Conservation (phyloP, 2,888 invertebrate genomes). For the Meliscaeva auricollis region DNA sequence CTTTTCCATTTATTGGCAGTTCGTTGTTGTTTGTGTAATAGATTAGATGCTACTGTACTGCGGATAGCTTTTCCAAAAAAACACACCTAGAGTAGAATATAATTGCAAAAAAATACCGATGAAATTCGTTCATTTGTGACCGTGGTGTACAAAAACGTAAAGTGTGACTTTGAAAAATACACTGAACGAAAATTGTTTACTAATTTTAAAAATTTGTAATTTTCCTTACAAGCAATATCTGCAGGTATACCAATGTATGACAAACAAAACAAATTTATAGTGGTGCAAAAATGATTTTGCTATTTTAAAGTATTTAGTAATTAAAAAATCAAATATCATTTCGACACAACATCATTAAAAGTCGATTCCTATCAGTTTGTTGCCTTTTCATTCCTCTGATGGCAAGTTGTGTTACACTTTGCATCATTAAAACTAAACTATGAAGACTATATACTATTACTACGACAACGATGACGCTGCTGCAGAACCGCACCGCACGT, state of each 20-base stretch:
- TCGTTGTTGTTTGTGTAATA: too few relatives aligned
- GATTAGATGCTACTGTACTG: too few relatives aligned
- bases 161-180: too few relatives aligned
- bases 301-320: slow-evolving; percentile 47
- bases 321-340: slow-evolving; percentile 64
- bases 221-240: not conserved
- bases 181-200: too few relatives aligned
- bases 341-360: slow-evolving; percentile 68
- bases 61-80: too few relatives aligned
- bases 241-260: not conserved
- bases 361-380: slow-evolving; percentile 55
- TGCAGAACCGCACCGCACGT: too few relatives aligned
- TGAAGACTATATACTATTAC: slow-evolving; percentile 34
- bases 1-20: too few relatives aligned
- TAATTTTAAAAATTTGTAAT: too few relatives aligned
- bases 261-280: slow-evolving; percentile 12
- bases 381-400: slow-evolving; percentile 25
- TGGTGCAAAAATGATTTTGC: not conserved
- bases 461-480: slow-evolving; percentile 14
- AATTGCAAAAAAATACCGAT: too few relatives aligned
- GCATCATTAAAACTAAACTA: slow-evolving; percentile 70
- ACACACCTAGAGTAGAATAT: too few relatives aligned
- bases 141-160: too few relatives aligned
- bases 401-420: slow-evolving; percentile 34
- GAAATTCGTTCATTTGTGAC: too few relatives aligned